These are phyloP conservation scores for Bungarus multicinctus DNA, from an alignment of 2,113 vertebrate genomes.

Conservation along the genomic window DNA sequence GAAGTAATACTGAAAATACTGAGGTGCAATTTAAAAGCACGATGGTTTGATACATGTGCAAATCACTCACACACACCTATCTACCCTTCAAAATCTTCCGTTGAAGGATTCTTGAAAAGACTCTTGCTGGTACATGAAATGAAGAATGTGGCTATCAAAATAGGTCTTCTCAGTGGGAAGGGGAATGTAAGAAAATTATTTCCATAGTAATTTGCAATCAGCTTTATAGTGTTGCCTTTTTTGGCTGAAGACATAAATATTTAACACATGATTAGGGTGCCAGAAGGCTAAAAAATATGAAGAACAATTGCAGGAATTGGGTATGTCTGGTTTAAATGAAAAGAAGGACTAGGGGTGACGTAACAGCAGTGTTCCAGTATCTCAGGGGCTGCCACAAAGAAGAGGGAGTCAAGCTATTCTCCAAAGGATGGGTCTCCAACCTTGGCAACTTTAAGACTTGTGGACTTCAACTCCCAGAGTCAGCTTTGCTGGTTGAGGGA, in stretches of 20 bases:
- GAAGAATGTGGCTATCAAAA: neutral
- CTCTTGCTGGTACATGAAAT: too few species aligned
- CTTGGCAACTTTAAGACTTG: too few species aligned
- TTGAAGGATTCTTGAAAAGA: neutral
- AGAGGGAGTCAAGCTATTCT: neutral
- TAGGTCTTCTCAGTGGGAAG: neutral
- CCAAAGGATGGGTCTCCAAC: too few species aligned
- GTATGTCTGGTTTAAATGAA: neutral
- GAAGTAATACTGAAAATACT: neutral
- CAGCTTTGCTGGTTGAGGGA: too few species aligned
- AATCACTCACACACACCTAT: neutral
- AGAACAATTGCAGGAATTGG: neutral
- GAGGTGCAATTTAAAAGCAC: neutral
- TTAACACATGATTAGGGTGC: neutral
- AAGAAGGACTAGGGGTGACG: neutral
- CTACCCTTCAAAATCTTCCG: neutral
- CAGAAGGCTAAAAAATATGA: neutral
- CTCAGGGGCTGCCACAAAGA: neutral
- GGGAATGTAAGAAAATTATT: neutral
- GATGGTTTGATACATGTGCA: neutral
- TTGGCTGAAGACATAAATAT: neutral
- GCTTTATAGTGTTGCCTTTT: neutral
- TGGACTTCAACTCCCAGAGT: too few species aligned
- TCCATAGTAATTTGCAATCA: neutral
- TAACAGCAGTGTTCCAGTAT: neutral